phyloP scores from a whole-genome alignment of 2,888 invertebrate genomes.

The Zygogramma bicolorata region DNA sequence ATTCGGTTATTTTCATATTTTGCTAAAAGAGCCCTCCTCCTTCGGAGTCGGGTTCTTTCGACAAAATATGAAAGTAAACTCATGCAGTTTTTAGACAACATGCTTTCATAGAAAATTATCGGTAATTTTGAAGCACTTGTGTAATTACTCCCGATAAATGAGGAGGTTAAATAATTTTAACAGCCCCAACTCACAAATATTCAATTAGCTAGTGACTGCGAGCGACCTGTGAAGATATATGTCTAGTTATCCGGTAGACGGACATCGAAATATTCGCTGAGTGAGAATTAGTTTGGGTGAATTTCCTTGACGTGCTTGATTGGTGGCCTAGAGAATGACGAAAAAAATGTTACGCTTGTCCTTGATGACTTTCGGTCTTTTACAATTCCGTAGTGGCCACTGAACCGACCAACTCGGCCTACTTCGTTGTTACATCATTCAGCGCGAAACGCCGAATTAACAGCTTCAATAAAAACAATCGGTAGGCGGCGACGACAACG shows the following conservation, averaged over 20 bases:
- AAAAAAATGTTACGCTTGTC: constrained; percentile 11
- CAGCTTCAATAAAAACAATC: neutral
- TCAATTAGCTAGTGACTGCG: no score
- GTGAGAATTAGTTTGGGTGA: neutral
- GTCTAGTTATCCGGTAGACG: neutral
- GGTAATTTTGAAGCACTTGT: no score
- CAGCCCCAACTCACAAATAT: no score
- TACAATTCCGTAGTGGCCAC: constrained; percentile 12
- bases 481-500: neutral
- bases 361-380: constrained; percentile 20
- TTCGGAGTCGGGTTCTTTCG: no score
- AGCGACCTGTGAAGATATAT: no score
- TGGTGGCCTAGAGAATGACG: constrained; percentile 17
- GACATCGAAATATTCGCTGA: neutral
- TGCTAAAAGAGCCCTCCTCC: no score
- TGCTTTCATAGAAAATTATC: no score
- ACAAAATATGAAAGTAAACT: no score
- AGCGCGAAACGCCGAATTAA: neutral
- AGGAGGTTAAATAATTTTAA: no score
- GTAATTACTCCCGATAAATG: no score
- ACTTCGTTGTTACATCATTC: constrained; percentile 1
- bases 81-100: no score
- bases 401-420: constrained; percentile 13
- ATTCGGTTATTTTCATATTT: no score
- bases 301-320: neutral